Percentiles rank a stretch among this genome's conserved stretches.
These are phyloP conservation scores for Xerus inauris DNA, from an alignment of 2,113 vertebrate species.

Conservation along the genomic window DNA sequence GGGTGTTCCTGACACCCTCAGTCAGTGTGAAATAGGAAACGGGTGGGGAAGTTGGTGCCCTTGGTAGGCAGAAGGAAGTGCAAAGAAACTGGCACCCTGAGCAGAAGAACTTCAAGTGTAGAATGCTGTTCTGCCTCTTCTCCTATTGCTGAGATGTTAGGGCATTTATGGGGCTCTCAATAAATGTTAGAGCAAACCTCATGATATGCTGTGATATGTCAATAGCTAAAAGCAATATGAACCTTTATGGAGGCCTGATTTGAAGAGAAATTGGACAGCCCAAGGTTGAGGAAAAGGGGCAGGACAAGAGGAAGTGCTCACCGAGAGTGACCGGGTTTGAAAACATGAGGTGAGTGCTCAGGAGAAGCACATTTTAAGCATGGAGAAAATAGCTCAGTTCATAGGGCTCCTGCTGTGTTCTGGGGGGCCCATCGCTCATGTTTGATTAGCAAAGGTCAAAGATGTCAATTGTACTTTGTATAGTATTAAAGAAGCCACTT, in stretches of 20 bases:
- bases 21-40: neutral
- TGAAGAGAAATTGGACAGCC: neutral
- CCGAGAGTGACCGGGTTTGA: neutral
- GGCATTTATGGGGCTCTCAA: neutral
- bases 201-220: neutral
- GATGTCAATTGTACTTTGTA: neutral
- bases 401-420: neutral
- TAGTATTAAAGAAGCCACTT: neutral
- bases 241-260: neutral
- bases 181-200: neutral
- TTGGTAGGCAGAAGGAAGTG: neutral
- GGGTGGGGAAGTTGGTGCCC: neutral
- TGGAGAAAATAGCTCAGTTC: neutral
- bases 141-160: neutral
- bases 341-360: neutral
- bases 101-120: neutral
- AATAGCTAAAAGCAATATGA: neutral
- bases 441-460: neutral
- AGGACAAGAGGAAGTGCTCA: neutral
- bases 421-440: neutral
- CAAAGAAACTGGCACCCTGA: neutral
- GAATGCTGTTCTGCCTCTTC: neutral
- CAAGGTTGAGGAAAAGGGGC: neutral
- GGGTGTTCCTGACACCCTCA: neutral
- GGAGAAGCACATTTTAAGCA: neutral